These are phyloP conservation scores for Aramus guarauna DNA, from an alignment of 2,113 vertebrate genomes.

Conservation along the genomic window DNA sequence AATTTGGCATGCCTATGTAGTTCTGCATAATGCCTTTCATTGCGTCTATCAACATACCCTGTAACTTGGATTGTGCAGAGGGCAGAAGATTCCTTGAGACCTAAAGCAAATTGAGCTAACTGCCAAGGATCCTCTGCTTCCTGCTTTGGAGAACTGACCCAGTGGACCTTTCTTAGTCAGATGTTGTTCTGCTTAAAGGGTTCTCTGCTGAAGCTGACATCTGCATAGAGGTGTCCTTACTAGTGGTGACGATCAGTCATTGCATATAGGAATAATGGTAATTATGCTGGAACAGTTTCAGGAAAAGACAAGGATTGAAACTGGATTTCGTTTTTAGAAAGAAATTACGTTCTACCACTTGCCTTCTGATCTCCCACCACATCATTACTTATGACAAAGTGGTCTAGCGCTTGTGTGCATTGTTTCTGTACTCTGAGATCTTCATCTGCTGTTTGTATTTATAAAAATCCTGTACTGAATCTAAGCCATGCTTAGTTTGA, in stretches of 20 bases:
- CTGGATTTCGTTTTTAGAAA: not conserved
- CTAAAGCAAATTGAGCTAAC: not conserved
- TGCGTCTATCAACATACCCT: not conserved
- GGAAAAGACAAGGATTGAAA: not conserved
- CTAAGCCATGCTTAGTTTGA: not conserved
- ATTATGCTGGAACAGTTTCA: not conserved
- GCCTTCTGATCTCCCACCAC: not conserved
- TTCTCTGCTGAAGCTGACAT: not conserved
- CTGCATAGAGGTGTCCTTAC: not conserved
- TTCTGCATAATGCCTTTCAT: not conserved
- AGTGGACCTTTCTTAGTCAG: not conserved
- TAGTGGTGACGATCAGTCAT: not conserved
- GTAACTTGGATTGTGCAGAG: not conserved
- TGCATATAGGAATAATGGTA: not conserved
- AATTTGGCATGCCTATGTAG: not conserved
- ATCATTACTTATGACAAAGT: not conserved
- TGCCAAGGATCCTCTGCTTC: not conserved
- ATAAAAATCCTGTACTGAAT: not conserved
- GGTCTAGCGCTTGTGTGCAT: not conserved
- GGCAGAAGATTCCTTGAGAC: not conserved
- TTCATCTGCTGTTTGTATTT: not conserved
- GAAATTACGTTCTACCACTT: not conserved
- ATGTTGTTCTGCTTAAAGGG: not conserved
- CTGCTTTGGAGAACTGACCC: not conserved
- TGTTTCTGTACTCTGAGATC: not conserved